phyloP scores from a whole-genome alignment of 1,140 invertebrate species.

The Agraylea sexmaculata region DNA sequence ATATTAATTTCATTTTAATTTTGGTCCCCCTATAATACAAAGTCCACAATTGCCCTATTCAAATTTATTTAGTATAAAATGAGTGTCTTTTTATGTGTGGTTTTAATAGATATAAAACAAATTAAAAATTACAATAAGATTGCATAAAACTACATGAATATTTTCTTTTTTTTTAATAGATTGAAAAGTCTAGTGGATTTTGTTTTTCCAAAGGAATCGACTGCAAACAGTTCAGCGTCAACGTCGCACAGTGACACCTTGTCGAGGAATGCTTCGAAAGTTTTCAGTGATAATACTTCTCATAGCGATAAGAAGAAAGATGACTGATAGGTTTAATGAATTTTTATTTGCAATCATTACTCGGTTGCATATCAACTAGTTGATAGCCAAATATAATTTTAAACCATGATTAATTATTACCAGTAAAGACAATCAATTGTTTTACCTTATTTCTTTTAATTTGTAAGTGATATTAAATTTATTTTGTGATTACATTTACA shows the following conservation, averaged over 20 bases:
- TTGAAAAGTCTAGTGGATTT: conserved; percentile 11
- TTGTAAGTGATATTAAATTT: too few species aligned
- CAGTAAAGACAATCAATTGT: too few species aligned
- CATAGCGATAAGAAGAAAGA: neutral
- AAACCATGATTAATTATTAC: too few species aligned
- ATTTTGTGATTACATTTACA: neutral
- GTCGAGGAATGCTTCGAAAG: neutral
- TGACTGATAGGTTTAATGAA: neutral
- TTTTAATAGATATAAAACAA: conserved; percentile 1
- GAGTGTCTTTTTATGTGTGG: conserved; percentile 3
- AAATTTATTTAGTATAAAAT: too few species aligned
- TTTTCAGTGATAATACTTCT: neutral
- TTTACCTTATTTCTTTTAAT: too few species aligned
- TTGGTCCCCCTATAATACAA: too few species aligned
- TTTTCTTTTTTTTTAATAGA: conserved; percentile 5
- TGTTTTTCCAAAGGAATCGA: conserved; percentile 4
- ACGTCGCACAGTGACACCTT: neutral
- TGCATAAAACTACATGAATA: neutral
- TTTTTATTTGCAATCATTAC: neutral
- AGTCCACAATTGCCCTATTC: too few species aligned
- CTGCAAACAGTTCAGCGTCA: neutral
- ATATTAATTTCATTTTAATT: too few species aligned
- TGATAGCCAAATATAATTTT: too few species aligned
- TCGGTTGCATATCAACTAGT: neutral
- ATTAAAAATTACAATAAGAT: neutral